Evolutionary conservation across 2,888 invertebrate genomes (phyloP), one percentile per base, ranked within the genome.

Genomic region (Thalpophila matura): DNA sequence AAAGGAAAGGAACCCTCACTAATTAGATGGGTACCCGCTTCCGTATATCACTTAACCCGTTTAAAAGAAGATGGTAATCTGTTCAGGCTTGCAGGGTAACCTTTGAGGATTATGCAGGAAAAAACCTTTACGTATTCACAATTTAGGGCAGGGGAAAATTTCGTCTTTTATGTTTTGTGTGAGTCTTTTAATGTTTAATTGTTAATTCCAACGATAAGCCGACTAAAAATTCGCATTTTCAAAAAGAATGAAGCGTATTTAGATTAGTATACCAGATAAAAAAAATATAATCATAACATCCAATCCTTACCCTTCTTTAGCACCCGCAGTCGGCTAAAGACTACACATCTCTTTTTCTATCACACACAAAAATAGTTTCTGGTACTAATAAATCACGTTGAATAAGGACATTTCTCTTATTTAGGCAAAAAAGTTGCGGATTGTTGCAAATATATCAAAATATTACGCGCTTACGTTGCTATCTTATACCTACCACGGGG

Each of bases 41-140:
- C 63, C 42, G 54, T 73, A 53, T 73, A 68, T 77, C 67, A 73
- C 60, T 77, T 77, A 53, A 70, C 57, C 60, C 77, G 45, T 61
- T 75, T 64, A 42, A 49, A 24, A 49, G 10, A 51, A 68, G 67
- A 77, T 56, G 60, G 47, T 68, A 77, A 77, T 68, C 63, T 61
- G 49, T 64, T 27, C 47, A 51, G 55, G 37, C 33, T 49, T 42
- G 29, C 35, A 24, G 31, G 49, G 58, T 43, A 51, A 31, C 46
- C 50, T 66, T 66, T 59, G 54, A 38, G 74, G 60, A 73, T 60
- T 73, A 55, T 50, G 51, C 27, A 35, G 26, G 35, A 35, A 51
- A 56, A 45, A 74, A 6, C 31, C 47, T 45, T 53, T 49, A n/a
- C n/a, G n/a, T 51, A 43, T 47, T 67, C 9, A 22, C 37, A 56